A percentile compares a stretch with the other conserved stretches of the same genome.
Evolutionary conservation across 2,888 invertebrate genomes (phyloP).

Genomic region (Siphlonurus alternatus): DNA sequence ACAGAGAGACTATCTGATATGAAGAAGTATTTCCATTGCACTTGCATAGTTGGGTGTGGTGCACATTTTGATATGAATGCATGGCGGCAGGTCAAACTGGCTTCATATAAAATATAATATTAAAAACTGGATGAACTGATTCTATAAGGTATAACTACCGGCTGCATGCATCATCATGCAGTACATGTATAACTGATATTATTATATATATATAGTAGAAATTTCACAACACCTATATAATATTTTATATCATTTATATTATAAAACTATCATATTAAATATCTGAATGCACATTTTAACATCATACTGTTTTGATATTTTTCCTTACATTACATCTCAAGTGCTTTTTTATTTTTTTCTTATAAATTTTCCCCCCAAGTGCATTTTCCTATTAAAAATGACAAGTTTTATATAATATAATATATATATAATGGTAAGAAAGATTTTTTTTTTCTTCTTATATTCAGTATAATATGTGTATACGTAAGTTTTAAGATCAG

Average conservation of each 20-base stretch:
- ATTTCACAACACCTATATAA: neutral
- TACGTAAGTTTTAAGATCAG: neutral
- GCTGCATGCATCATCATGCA: neutral
- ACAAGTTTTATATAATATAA: neutral
- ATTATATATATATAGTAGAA: too few relatives aligned
- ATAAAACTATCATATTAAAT: neutral
- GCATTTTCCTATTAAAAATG: neutral
- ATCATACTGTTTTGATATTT: neutral
- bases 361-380: too few relatives aligned
- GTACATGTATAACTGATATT: neutral
- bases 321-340: neutral
- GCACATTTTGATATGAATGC: neutral
- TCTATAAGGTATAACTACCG: neutral
- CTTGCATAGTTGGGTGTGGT: neutral
- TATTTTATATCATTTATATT: neutral
- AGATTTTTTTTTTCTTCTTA: neutral
- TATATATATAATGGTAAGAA: neutral
- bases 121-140: neutral
- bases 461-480: neutral
- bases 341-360: too few relatives aligned
- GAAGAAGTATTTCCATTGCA: neutral
- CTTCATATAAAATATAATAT: neutral
- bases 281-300: neutral
- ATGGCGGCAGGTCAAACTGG: neutral
- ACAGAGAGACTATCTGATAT: too few relatives aligned